Evolutionary conservation across 2,888 invertebrate genomes (phyloP).

Genomic region (Vanessa cardui): DNA sequence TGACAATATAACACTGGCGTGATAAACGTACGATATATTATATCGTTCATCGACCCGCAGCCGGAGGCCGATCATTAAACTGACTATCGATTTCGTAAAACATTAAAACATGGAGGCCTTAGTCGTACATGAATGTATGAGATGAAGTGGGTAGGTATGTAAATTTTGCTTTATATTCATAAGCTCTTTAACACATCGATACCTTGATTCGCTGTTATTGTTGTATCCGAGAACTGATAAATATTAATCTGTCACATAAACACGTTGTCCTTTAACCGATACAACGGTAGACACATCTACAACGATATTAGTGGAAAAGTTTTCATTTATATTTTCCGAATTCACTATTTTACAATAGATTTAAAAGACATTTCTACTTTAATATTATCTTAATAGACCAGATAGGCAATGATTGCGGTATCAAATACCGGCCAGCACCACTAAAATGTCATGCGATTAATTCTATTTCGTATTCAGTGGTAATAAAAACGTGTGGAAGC

Average conservation of each 20-base stretch:
- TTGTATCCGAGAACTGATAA: constrained; percentile 64
- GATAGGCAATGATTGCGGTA: too few relatives aligned
- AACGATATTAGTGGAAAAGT: constrained; percentile 55
- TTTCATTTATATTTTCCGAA: constrained; percentile 21
- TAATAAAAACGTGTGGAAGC: too few relatives aligned
- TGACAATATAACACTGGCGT: constrained; percentile 45
- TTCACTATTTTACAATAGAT: neutral
- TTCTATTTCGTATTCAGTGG: too few relatives aligned
- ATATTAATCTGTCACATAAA: constrained; percentile 65
- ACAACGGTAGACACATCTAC: constrained; percentile 50
- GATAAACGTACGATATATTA: constrained; percentile 55
- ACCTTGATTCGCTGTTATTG: constrained; percentile 65
- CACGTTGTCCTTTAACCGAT: constrained; percentile 49
- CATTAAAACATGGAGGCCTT: constrained; percentile 38
- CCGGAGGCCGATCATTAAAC: constrained; percentile 39
- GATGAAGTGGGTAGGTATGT: constrained; percentile 52
- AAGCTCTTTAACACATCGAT: constrained; percentile 60
- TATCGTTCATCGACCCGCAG: constrained; percentile 66
- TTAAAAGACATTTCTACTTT: neutral
- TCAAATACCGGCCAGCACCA: too few relatives aligned
- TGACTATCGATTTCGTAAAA: constrained; percentile 47
- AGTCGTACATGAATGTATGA: constrained; percentile 61
- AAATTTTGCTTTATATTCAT: constrained; percentile 70
- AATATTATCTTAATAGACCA: neutral
- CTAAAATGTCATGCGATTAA: too few relatives aligned